These are phyloP conservation scores for Rhagium mordax DNA, from an alignment of 2,888 invertebrate genomes.

Conservation along the genomic window DNA sequence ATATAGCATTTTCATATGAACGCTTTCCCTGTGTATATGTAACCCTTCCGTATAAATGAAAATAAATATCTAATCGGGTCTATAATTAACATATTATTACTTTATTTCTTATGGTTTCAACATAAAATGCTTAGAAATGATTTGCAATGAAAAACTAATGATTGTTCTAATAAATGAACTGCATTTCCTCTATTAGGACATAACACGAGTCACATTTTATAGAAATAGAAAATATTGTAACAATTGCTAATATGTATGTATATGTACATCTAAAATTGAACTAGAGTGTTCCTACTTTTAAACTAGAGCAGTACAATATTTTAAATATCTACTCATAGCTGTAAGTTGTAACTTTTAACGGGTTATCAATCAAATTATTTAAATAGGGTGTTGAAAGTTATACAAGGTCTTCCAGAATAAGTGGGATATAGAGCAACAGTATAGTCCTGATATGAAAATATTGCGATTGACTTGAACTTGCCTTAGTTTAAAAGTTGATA, in stretches of 20 bases:
- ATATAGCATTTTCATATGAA: slow-evolving; percentile 40
- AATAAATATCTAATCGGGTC: slow-evolving; percentile 44
- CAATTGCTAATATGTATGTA: background rate
- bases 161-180: slow-evolving; percentile 6
- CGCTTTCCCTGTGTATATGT: slow-evolving; percentile 42
- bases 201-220: background rate
- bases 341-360: too few relatives aligned
- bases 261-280: background rate
- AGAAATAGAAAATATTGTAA: background rate
- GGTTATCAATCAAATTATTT: too few relatives aligned
- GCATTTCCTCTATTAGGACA: slow-evolving; percentile 27
- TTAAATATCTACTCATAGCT: background rate
- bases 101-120: slow-evolving; percentile 16
- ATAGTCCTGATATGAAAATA: too few relatives aligned
- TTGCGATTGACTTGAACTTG: too few relatives aligned
- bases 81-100: background rate
- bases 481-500: too few relatives aligned
- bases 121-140: slow-evolving; percentile 4
- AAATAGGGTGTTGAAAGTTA: too few relatives aligned
- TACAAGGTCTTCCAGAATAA: too few relatives aligned
- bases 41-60: slow-evolving; percentile 47
- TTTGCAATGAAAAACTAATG: slow-evolving; percentile 3
- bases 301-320: too few relatives aligned
- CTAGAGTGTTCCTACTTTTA: background rate
- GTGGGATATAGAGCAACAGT: too few relatives aligned